phyloP scores from a whole-genome alignment of 2,888 invertebrate genomes.

The Petrolisthes cinctipes region DNA sequence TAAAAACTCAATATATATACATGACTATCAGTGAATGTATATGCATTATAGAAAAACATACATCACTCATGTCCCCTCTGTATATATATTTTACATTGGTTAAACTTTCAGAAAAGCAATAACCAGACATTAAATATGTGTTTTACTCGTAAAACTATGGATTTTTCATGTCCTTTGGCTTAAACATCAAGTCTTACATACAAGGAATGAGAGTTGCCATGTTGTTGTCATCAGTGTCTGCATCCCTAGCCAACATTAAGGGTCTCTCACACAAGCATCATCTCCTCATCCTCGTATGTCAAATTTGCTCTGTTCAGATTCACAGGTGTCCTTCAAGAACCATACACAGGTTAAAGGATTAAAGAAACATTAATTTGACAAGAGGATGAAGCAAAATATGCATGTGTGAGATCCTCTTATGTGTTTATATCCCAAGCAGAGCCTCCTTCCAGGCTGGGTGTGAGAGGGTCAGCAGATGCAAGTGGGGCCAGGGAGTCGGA shows the following conservation, averaged over 20 bases:
- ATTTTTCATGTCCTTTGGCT: conserved; percentile 25
- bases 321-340: too few species aligned
- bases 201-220: conserved; percentile 23
- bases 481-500: conserved; percentile 27
- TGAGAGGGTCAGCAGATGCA: conserved; percentile 30
- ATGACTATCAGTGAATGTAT: too few species aligned
- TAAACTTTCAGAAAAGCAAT: too few species aligned
- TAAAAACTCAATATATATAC: too few species aligned
- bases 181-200: conserved; percentile 9
- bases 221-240: not conserved
- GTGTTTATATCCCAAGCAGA: conserved; percentile 23
- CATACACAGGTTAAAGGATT: too few species aligned
- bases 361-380: not conserved
- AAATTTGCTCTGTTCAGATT: too few species aligned
- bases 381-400: not conserved
- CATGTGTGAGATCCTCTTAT: not conserved
- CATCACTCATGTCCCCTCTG: too few species aligned
- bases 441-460: conserved; percentile 15
- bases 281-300: too few species aligned
- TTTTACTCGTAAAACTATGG: not conserved
- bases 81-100: too few species aligned
- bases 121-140: not conserved
- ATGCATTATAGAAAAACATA: too few species aligned
- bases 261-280: not conserved
- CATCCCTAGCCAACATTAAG: not conserved